Evolutionary conservation across 2,113 vertebrate genomes (phyloP), one percentile per base, ranked within the genome.

Genomic region (Etheostoma cragini): DNA sequence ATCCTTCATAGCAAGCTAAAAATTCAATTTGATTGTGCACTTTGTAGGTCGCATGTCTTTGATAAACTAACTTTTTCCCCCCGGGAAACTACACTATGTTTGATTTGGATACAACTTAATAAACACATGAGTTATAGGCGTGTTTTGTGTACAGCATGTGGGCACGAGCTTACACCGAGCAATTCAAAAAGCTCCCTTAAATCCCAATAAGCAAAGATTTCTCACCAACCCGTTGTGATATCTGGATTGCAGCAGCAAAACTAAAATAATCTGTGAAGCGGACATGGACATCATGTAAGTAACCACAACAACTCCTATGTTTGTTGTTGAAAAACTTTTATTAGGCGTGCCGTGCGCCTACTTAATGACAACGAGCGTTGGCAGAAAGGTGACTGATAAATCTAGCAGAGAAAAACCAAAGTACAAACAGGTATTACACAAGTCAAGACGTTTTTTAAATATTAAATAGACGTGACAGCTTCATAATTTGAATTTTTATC

Each of bases 311-410:
- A 66, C 10, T 6, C 5, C 0, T 3, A 3, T 47, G 3, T 2
- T 30, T 45, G 38, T 66, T 54, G 74, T 38, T 86, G 38, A 76
- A 74, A 91, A 85, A 45, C 77, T 90, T 94, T 94, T 93, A 93
- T 90, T 92, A 61, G 71, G 47, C 72, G 15, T 85, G 78, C 67
- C 56, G 74, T 85, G 78, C 71, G n/a, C 71, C 83, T 33, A 76
- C 49, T 53, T 6, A 26, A 61, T 26, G 71, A 87, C 54, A 82
- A 52, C 73, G 54, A 83, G 81, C 85, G 42, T 33, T 35, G 70
- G 76, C 53, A 80, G 63, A 78, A 61, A 81, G 12, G 11, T 33
- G 72, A 38, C 6, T 16, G 6, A 46, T 26, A 45, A 21, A 64
- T 56, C 14, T 26, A 76, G 52, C 67, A 72, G 73, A 60, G 60